Conservation (phyloP, 2,113 vertebrate genomes). For the Gopherus flavomarginatus region DNA sequence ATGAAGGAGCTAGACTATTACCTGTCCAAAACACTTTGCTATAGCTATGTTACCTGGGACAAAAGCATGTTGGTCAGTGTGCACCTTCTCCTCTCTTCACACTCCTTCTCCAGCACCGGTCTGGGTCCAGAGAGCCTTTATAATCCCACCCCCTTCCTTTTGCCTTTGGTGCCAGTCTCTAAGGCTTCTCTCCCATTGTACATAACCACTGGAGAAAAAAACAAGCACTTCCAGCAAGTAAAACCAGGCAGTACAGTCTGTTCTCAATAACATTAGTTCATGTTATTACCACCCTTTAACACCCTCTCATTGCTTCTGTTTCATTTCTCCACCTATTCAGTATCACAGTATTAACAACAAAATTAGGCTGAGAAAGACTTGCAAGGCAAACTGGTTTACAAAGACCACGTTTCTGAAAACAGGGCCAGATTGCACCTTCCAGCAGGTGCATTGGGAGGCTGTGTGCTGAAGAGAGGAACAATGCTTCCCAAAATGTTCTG, state of each 20-base stretch:
- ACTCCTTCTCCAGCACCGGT: not conserved
- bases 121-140: not conserved
- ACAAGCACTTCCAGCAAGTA: not conserved
- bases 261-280: conserved; percentile 55
- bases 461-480: rapidly evolving
- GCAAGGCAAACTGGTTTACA: conserved; percentile 13
- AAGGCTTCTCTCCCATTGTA: not conserved
- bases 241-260: conserved; percentile 59
- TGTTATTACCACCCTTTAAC: conserved; percentile 69
- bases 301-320: conserved; percentile 72
- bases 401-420: rapidly evolving
- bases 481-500: rapidly evolving
- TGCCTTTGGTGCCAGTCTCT: not conserved
- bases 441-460: not conserved
- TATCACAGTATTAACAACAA: conserved; percentile 9
- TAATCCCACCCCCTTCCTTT: not conserved
- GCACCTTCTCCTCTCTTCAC: not conserved
- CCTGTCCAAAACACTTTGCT: not conserved
- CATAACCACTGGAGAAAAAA: not conserved
- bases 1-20: not conserved
- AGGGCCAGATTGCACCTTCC: not conserved
- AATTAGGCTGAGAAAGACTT: not conserved
- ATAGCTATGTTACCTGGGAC: not conserved
- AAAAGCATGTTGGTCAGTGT: not conserved
- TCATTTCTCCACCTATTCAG: conserved; percentile 48